These are phyloP conservation scores for Aphodius granarius DNA, from an alignment of 2,888 invertebrate genomes.

Conservation along the genomic window DNA sequence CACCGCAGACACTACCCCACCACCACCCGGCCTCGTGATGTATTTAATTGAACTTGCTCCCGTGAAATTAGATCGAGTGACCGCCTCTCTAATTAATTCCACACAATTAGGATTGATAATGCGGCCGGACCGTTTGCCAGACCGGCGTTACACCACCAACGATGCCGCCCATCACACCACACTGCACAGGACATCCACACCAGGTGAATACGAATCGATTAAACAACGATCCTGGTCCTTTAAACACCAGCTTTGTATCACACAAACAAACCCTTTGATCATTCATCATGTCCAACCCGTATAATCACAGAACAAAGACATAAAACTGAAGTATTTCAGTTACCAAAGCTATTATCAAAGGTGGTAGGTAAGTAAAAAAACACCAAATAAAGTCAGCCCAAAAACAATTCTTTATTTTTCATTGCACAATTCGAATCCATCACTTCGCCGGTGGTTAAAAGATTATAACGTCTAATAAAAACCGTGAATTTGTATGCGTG, in stretches of 20 bases:
- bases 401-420: too few relatives aligned
- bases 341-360: too few relatives aligned
- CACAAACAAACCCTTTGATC: neutral
- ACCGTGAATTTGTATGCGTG: neutral
- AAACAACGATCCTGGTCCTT: neutral
- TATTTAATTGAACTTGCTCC: constrained; percentile 14
- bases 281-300: neutral
- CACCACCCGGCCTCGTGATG: constrained; percentile 1
- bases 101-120: constrained; percentile 15
- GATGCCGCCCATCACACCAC: neutral
- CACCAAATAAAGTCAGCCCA: too few relatives aligned
- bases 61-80: constrained; percentile 15
- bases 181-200: neutral
- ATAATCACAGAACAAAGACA: neutral
- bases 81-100: constrained; percentile 17
- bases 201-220: neutral
- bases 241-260: neutral
- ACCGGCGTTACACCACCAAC: neutral
- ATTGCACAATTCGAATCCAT: neutral
- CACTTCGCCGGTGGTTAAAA: neutral
- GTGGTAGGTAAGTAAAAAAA: too few relatives aligned
- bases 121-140: neutral
- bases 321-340: too few relatives aligned
- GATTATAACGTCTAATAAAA: neutral
- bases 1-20: neutral